Evolutionary conservation across 2,888 invertebrate genomes (phyloP).

Genomic region (Drosophila aldrichi): DNA sequence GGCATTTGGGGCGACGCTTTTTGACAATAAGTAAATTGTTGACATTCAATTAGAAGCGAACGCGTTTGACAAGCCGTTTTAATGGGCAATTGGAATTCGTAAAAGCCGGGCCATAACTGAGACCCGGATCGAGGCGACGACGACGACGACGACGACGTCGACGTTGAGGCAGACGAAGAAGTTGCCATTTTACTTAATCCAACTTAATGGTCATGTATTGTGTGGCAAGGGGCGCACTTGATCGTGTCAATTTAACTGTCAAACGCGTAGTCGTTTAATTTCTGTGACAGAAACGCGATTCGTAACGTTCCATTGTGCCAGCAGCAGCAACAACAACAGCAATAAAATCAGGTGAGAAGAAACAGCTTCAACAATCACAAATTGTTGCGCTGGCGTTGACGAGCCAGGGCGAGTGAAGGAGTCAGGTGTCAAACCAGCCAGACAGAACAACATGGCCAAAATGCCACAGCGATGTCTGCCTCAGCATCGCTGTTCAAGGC

Average conservation of each 20-base stretch:
- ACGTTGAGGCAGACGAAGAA: slow-evolving; percentile 33
- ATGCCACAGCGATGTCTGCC: slow-evolving; percentile 41
- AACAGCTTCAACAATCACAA: slow-evolving; percentile 29
- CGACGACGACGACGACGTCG: no score
- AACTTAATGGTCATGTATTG: slow-evolving; percentile 61
- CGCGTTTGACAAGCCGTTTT: slow-evolving; percentile 57
- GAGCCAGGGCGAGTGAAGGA: slow-evolving; percentile 34
- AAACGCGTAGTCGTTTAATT: slow-evolving; percentile 74
- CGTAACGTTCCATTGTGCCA: slow-evolving; percentile 68
- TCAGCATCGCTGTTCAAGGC: slow-evolving; percentile 75
- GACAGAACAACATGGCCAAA: slow-evolving; percentile 54
- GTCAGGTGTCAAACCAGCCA: slow-evolving; percentile 8
- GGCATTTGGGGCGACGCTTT: slow-evolving; percentile 41
- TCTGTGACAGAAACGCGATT: slow-evolving; percentile 82
- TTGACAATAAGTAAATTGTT: slow-evolving; percentile 61
- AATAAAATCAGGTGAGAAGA: slow-evolving; percentile 1
- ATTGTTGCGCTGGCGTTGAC: slow-evolving; percentile 55
- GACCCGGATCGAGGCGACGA: slow-evolving; percentile 3
- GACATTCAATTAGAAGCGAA: slow-evolving; percentile 67
- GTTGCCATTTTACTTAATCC: slow-evolving; percentile 75
- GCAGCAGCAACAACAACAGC: slow-evolving; percentile 27
- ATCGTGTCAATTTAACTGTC: slow-evolving; percentile 81
- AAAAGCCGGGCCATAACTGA: slow-evolving; percentile 4
- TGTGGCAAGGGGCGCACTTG: slow-evolving; percentile 65
- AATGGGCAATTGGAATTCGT: slow-evolving; percentile 63